Percentiles rank a stretch among this genome's conserved stretches.
phyloP scores from a whole-genome alignment of 2,888 invertebrate genomes.

The Neoscelio sp. region DNA sequence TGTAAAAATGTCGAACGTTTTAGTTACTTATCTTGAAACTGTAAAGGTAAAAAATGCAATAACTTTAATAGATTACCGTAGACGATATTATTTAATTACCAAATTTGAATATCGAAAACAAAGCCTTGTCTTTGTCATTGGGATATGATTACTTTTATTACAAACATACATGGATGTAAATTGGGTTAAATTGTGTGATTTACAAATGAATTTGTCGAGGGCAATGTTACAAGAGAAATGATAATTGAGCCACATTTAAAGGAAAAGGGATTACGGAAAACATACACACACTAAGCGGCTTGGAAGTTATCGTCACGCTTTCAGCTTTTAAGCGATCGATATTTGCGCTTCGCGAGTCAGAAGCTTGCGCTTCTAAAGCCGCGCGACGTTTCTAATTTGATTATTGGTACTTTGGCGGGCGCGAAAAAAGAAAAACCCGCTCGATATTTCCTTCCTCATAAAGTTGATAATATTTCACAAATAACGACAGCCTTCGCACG shows the following conservation, averaged over 20 bases:
- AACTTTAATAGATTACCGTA: too few relatives aligned
- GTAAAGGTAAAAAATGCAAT: too few relatives aligned
- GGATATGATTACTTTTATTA: slow-evolving; percentile 7
- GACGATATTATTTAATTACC: too few relatives aligned
- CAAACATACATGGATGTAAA: slow-evolving; percentile 21
- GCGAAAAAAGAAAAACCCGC: slow-evolving; percentile 53
- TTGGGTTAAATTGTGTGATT: slow-evolving; percentile 17
- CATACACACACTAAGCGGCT: slow-evolving; percentile 62
- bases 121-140: slow-evolving; percentile 9
- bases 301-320: slow-evolving; percentile 61
- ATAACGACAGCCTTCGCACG: slow-evolving; percentile 42
- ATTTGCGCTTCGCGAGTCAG: slow-evolving; percentile 66
- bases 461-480: slow-evolving; percentile 50
- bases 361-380: slow-evolving; percentile 63
- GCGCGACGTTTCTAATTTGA: slow-evolving; percentile 67
- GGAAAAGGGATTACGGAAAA: slow-evolving; percentile 53
- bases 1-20: too few relatives aligned
- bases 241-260: slow-evolving; percentile 58
- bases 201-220: slow-evolving; percentile 41
- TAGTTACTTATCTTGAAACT: too few relatives aligned
- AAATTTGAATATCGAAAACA: too few relatives aligned
- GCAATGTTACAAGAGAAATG: slow-evolving; percentile 46
- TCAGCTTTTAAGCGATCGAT: slow-evolving; percentile 69
- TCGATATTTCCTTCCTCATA: slow-evolving; percentile 65
- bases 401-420: slow-evolving; percentile 66